Evolutionary conservation across 2,797 vertebrate species (phyloP), one percentile per base, ranked within the genome.

Genomic region (Sebastes baramenuke): DNA sequence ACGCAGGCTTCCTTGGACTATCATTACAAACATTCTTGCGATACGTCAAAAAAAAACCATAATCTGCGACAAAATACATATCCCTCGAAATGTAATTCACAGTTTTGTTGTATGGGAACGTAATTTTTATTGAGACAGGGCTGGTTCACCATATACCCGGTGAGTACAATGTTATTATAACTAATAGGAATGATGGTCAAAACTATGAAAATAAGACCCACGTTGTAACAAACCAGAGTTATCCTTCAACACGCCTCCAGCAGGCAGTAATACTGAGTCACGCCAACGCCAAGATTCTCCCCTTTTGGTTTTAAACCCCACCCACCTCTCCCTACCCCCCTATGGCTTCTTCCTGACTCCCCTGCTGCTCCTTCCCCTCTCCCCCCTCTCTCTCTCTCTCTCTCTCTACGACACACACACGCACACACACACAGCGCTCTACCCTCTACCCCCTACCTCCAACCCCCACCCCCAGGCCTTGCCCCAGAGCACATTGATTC

Each of bases 401-500:
- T 12, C 10, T 4, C 32, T 30, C 69, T n/a, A n/a, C n/a, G n/a
- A 29, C 67, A 68, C 95, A 96, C 68, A 49, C 61, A 55, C 95
- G 95, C 96, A 96, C 68, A 54, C 58, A 61, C 95, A 96, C 96
- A 96, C 96, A 96, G 94, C 55, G 74, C 46, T 73, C 96, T 95
- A 95, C 94, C 94, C 61, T 61, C 10, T 92, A 81, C 95, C 95
- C 95, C 95, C 96, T 96, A 95, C 96, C 96, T 97, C 96, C 96
- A 95, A 92, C 90, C 95, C 96, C 96, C 97, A 74, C 96, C 97
- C 91, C 94, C 96, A 97, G 97, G 97, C 97, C 96, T 97, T 95
- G 95, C 97, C 97, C 97, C 97, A 97, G 97, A 99, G 97, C 97
- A 97, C 98, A 99, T 98, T 99, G 98, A 99, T 99, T 99, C 97